These are phyloP conservation scores for Crambe crambe DNA, from an alignment of 37 sponge, comb jelly and placozoan genomes.

Conservation along the genomic window DNA sequence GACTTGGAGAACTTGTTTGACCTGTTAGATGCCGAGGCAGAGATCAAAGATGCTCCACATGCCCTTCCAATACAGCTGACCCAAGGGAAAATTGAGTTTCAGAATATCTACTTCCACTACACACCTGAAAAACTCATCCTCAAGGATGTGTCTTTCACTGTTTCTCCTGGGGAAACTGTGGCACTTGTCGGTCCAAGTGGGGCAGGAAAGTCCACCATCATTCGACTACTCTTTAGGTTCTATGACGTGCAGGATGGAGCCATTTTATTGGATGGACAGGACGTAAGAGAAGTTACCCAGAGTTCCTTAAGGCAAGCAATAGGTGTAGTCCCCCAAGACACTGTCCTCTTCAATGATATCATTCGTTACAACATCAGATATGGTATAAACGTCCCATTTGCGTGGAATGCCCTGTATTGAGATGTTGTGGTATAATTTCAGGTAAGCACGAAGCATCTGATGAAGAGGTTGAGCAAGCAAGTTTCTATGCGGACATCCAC, in stretches of 20 bases:
- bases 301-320: slow-evolving; percentile 72
- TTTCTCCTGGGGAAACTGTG: slow-evolving; percentile 83
- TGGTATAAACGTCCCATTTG: too few species aligned
- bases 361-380: slow-evolving; percentile 96
- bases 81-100: slow-evolving; percentile 82
- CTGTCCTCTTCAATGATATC: slow-evolving; percentile 95
- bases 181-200: slow-evolving; percentile 99
- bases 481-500: slow-evolving; percentile 93
- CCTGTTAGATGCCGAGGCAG: slow-evolving; percentile 78
- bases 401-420: too few species aligned
- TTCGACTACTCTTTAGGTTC: slow-evolving; percentile 95
- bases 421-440: too few species aligned
- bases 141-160: slow-evolving; percentile 80
- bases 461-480: slow-evolving; percentile 80
- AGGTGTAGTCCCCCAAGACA: slow-evolving; percentile 99
- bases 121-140: slow-evolving; percentile 81
- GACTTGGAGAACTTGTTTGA: slow-evolving; percentile 99
- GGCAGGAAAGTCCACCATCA: slow-evolving; percentile 96
- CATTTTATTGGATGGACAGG: slow-evolving; percentile 92
- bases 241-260: slow-evolving; percentile 87
- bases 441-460: slow-evolving; percentile 68
- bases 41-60: slow-evolving; percentile 60
- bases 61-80: slow-evolving; percentile 47
- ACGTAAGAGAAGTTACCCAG: slow-evolving; percentile 72
- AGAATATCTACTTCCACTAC: slow-evolving; percentile 88